Base-by-base conservation (phyloP, 2,113 vertebrate species). In the Sisor rabdophorus region DNA sequence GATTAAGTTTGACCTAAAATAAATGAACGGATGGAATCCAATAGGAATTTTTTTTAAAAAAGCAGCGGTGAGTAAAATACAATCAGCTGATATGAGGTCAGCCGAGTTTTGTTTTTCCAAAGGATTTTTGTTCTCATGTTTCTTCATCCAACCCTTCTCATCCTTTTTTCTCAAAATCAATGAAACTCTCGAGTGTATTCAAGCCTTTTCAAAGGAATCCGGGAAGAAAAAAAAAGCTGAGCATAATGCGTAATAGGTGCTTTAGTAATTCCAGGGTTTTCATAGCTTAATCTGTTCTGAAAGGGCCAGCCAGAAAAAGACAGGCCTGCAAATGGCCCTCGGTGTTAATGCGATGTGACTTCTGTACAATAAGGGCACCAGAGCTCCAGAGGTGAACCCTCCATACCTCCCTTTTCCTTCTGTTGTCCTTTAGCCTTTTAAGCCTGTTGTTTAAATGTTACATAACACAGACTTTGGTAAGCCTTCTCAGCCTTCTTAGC, bases 321-420 rank as follows among this genome's bases (percentile, higher is more conserved):
- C 47, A 26, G 65, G 91, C 94, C 93, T 91, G 91, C 92, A 94
- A 97, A 95, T 95, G 95, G 96, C 95, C 93, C 92, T 98, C 96
- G 94, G 92, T 94, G 94, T 95, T 99, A 98, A 99, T 98, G 93
- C 93, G 95, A 97, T 98, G 95, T 98, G 96, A 98, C 96, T 99
- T 95, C 93, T 94, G 92, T 94, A 98, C 95, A 98, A 98, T 97
- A 93, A 94, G 93, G 91, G 88, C 92, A 92, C 91, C 92, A 91
- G 92, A 93, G 94, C 93, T 91, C 79, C 91, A 92, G 93, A 92
- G 93, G 90, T 91, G 91, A 90, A 86, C 93, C 95, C 94, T 89
- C 84, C 91, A 83, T 91, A 93, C 56, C 92, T 91, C 92, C 90
- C 89, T 91, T 89, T 92, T 94, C 93, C 93, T 92, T 85, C 88